These are phyloP conservation scores for Ditylenchus weischeri DNA, from an alignment of 2,888 invertebrate genomes.

Conservation along the genomic window DNA sequence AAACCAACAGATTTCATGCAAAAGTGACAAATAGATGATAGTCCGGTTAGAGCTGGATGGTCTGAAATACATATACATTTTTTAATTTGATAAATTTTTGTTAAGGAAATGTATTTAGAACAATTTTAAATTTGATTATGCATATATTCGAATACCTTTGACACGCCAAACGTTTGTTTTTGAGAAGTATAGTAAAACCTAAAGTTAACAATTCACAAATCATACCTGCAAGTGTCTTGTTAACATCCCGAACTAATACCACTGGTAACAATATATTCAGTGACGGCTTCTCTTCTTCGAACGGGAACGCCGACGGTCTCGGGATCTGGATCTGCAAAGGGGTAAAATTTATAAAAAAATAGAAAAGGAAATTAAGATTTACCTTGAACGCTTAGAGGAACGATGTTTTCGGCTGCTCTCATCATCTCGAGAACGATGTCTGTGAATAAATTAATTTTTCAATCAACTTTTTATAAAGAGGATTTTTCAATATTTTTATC, in stretches of 20 bases:
- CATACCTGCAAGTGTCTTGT: slow-evolving; percentile 10
- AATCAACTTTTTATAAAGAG: too few relatives aligned
- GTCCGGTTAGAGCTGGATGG: too few relatives aligned
- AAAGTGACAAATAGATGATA: too few relatives aligned
- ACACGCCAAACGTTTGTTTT: slow-evolving; percentile 4
- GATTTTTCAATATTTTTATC: too few relatives aligned
- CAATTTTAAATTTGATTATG: neutral
- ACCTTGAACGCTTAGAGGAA: slow-evolving; percentile 12
- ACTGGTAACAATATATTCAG: neutral
- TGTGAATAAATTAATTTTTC: neutral
- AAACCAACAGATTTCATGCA: too few relatives aligned
- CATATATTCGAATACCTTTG: slow-evolving; percentile 7
- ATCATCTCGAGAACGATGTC: slow-evolving; percentile 7
- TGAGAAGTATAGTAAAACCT: too few relatives aligned
- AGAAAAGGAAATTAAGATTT: neutral
- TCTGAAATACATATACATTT: too few relatives aligned
- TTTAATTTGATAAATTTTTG: too few relatives aligned
- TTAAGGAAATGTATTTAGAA: too few relatives aligned
- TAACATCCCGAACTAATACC: slow-evolving; percentile 9
- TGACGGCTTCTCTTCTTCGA: slow-evolving; percentile 3
- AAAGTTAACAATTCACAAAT: neutral
- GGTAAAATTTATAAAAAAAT: neutral
- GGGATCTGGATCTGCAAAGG: slow-evolving; percentile 7
- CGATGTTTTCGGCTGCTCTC: neutral
- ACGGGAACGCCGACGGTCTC: slow-evolving; percentile 9